Evolutionary conservation across 2,888 invertebrate species (phyloP).

Genomic region (Siphlonurus alternatus): DNA sequence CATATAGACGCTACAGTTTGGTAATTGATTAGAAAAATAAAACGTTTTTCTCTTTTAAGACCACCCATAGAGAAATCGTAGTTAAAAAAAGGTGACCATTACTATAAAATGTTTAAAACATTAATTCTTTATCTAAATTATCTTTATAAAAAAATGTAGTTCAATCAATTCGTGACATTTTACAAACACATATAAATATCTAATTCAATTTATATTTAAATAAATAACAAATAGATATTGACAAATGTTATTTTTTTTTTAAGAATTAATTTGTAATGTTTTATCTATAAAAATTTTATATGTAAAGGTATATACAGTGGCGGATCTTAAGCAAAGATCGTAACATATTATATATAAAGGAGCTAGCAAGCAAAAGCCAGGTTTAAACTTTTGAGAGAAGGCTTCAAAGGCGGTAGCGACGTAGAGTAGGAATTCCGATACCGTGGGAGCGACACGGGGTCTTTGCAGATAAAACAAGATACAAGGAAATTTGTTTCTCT

Average conservation of each 20-base stretch:
- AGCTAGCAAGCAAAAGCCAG: neutral
- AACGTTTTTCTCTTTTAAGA: neutral
- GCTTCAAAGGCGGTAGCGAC: neutral
- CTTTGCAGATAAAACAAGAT: neutral
- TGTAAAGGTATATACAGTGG: too few relatives aligned
- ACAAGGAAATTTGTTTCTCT: conserved; percentile 2
- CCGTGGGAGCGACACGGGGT: neutral
- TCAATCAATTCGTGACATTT: neutral
- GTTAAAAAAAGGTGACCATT: neutral
- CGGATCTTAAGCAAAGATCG: too few relatives aligned
- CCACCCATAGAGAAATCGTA: neutral
- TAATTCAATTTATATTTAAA: neutral
- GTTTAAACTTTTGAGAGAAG: neutral
- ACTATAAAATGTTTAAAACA: neutral
- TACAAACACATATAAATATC: neutral
- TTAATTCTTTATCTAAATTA: too few relatives aligned
- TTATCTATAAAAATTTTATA: too few relatives aligned
- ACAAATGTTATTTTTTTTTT: neutral
- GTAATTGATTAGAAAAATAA: neutral
- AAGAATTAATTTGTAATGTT: neutral
- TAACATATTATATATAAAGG: too few relatives aligned
- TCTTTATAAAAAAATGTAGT: neutral
- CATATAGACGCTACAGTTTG: neutral
- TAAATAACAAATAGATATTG: neutral
- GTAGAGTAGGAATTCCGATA: neutral